phyloP scores from a whole-genome alignment of 2,888 invertebrate genomes.

The Microplitis manilae region DNA sequence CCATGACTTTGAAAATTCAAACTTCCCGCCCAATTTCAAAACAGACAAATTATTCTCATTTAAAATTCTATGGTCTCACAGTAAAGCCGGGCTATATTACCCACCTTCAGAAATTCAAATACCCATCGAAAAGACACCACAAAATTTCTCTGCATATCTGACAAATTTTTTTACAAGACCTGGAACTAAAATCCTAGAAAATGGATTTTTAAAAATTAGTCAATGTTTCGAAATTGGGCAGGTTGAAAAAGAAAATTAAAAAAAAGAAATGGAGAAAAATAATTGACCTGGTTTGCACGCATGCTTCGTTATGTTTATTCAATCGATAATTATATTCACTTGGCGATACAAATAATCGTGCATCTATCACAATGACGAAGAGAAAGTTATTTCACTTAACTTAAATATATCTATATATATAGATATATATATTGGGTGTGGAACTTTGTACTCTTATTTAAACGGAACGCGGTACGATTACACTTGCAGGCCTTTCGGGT shows the following conservation, averaged over 20 bases:
- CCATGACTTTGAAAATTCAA: too few relatives aligned
- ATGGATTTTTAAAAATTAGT: too few relatives aligned
- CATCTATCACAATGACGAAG: slow-evolving; percentile 37
- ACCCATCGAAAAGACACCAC: too few relatives aligned
- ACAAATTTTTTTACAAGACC: too few relatives aligned
- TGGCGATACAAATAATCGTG: slow-evolving; percentile 38
- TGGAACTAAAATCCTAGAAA: too few relatives aligned
- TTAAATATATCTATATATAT: not conserved
- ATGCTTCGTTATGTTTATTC: slow-evolving; percentile 45
- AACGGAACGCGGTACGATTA: not conserved
- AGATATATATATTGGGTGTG: not conserved
- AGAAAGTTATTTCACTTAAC: slow-evolving; percentile 37
- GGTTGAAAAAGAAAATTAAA: not conserved
- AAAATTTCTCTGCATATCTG: too few relatives aligned
- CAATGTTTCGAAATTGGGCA: too few relatives aligned
- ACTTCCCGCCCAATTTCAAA: too few relatives aligned
- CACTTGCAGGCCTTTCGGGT: not conserved
- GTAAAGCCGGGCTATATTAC: too few relatives aligned
- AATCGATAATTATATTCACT: slow-evolving; percentile 52
- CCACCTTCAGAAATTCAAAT: too few relatives aligned
- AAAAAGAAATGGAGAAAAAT: slow-evolving; percentile 60
- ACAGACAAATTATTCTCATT: too few relatives aligned
- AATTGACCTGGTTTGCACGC: slow-evolving; percentile 63
- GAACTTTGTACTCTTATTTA: slow-evolving; percentile 5
- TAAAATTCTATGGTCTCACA: too few relatives aligned